phyloP scores from a whole-genome alignment of 2,797 vertebrate genomes.

The Nannoperca obscura region DNA sequence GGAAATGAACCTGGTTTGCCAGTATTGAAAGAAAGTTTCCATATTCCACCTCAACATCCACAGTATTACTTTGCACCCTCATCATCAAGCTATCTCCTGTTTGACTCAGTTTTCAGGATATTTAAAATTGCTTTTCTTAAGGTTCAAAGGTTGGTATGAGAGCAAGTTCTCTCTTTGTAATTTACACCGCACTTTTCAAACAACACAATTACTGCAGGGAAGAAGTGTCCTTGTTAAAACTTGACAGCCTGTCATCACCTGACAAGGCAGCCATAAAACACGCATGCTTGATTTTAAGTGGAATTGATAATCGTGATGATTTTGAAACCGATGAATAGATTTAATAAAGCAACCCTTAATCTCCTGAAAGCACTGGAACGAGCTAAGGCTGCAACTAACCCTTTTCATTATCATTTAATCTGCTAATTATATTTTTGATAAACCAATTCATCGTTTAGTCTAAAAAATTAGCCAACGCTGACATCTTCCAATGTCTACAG shows the following conservation, averaged over 20 bases:
- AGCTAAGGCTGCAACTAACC: neutral
- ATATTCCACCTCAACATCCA: neutral
- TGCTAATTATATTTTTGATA: neutral
- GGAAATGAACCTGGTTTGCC: neutral
- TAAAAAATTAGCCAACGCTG: neutral
- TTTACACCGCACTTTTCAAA: neutral
- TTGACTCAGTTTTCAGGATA: neutral
- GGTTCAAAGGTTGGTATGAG: neutral
- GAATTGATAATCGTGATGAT: neutral
- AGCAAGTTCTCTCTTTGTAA: neutral
- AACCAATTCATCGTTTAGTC: neutral
- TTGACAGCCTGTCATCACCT: conserved; percentile 11
- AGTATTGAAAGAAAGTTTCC: neutral
- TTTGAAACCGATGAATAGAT: neutral
- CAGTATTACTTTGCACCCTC: neutral
- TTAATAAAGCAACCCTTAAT: neutral
- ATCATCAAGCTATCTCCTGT: neutral
- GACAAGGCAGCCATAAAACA: conserved; percentile 4
- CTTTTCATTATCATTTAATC: neutral
- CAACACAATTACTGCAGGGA: neutral
- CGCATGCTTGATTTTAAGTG: neutral
- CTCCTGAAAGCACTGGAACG: neutral
- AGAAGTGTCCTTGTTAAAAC: neutral
- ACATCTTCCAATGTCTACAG: neutral
- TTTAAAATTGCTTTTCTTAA: neutral